A percentile compares a stretch with the other conserved stretches of the same genome.
phyloP scores from a whole-genome alignment of 2,888 invertebrate species.

The Athalia cordata region DNA sequence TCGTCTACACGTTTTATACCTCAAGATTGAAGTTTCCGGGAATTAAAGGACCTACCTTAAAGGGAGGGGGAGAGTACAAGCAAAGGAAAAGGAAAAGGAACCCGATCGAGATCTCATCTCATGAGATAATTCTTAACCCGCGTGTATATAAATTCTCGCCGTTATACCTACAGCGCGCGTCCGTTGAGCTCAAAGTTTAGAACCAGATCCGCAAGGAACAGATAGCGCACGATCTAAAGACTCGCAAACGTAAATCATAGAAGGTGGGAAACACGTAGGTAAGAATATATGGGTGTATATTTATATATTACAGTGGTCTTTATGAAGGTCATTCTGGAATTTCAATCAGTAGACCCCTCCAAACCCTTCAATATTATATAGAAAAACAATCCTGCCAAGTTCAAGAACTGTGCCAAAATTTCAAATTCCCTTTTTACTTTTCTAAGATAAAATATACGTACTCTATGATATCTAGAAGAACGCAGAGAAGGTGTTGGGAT shows the following conservation, averaged over 20 bases:
- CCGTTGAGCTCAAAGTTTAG: conserved; percentile 10
- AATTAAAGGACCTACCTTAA: conserved; percentile 17
- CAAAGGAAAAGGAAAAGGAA: not conserved
- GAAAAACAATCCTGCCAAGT: too few species aligned
- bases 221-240: conserved; percentile 31
- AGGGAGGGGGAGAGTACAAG: too few species aligned
- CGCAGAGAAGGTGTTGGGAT: not conserved
- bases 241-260: conserved; percentile 32
- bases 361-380: too few species aligned
- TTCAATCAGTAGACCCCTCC: too few species aligned
- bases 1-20: conserved; percentile 3
- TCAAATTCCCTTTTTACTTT: too few species aligned
- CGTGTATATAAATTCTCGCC: not conserved
- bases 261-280: conserved; percentile 1
- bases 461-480: too few species aligned
- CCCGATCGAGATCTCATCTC: conserved; percentile 26
- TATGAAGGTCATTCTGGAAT: too few species aligned
- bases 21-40: conserved; percentile 29
- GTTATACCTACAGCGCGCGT: conserved; percentile 10
- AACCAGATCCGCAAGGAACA: conserved; percentile 27
- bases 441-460: too few species aligned
- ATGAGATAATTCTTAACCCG: not conserved
- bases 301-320: too few species aligned
- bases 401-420: too few species aligned
- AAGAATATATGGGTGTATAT: not conserved